Conservation (phyloP, 2,888 invertebrate species). For the Coenonympha glycerion region DNA sequence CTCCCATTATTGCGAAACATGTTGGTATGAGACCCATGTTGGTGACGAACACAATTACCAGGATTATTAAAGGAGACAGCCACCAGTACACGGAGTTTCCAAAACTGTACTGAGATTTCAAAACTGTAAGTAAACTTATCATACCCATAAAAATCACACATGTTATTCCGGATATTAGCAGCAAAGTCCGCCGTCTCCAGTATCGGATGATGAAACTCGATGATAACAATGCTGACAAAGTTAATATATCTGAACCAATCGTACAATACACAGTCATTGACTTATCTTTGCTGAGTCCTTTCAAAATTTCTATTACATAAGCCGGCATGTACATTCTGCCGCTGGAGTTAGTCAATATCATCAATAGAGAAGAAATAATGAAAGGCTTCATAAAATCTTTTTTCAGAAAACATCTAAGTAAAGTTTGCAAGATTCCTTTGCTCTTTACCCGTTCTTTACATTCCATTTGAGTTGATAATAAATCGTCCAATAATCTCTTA, state of each 20-base stretch:
- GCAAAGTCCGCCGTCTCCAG: conserved; percentile 37
- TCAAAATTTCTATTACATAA: conserved; percentile 40
- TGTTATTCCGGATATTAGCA: conserved; percentile 34
- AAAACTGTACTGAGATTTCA: conserved; percentile 28
- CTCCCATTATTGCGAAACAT: conserved; percentile 27
- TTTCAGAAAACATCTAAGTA: conserved; percentile 26
- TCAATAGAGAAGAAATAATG: conserved; percentile 33
- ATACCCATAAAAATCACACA: conserved; percentile 35
- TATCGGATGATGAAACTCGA: conserved; percentile 35
- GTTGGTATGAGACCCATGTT: conserved; percentile 13
- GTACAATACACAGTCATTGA: conserved; percentile 38
- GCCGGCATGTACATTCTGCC: conserved; percentile 40
- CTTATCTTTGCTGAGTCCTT: conserved; percentile 33
- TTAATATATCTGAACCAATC: conserved; percentile 36
- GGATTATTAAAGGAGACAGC: conserved; percentile 33
- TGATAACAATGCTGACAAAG: conserved; percentile 30
- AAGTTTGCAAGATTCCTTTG: conserved; percentile 10
- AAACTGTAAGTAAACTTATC: conserved; percentile 32
- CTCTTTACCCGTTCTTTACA: conserved; percentile 17
- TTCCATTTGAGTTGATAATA: conserved; percentile 30
- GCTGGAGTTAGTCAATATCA: conserved; percentile 36
- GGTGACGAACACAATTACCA: conserved; percentile 5
- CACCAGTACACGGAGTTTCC: conserved; percentile 30
- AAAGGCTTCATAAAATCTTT: conserved; percentile 40
- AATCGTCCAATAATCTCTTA: conserved; percentile 34